A percentile compares a stretch with the other conserved stretches of the same genome.
Evolutionary conservation across 2,113 vertebrate genomes (phyloP).

Genomic region (Sclerurus mexicanus): DNA sequence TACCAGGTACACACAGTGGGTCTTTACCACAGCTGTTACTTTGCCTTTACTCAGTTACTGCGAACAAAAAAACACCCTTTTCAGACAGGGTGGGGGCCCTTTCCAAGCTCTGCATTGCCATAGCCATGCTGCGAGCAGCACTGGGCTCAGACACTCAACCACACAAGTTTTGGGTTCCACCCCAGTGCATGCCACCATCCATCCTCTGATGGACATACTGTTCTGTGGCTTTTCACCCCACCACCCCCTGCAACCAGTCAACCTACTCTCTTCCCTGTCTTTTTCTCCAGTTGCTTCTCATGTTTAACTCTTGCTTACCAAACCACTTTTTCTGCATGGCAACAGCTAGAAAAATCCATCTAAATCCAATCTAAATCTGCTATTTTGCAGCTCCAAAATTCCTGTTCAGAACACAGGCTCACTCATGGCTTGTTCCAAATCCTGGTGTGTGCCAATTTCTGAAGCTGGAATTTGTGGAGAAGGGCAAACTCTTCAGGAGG

Average conservation of each 20-base stretch:
- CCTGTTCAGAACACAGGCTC: neutral
- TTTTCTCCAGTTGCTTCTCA: neutral
- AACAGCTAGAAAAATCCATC: neutral
- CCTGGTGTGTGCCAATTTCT: neutral
- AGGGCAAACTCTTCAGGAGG: neutral
- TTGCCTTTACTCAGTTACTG: neutral
- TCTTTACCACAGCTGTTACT: neutral
- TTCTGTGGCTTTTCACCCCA: neutral
- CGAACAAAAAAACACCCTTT: neutral
- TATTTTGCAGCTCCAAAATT: neutral
- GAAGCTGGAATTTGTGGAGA: neutral
- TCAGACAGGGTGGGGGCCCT: neutral
- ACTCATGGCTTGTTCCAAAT: neutral
- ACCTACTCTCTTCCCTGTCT: neutral
- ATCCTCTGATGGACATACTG: accelerated
- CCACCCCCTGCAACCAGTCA: neutral
- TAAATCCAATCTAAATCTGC: neutral
- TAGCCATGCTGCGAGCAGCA: neutral
- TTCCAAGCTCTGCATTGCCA: neutral
- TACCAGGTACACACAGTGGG: neutral
- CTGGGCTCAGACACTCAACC: neutral
- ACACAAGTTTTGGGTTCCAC: neutral
- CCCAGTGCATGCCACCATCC: neutral
- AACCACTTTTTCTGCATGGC: neutral
- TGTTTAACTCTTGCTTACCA: neutral